Percentiles rank a stretch among this genome's conserved stretches.
These are phyloP conservation scores for Rhabditoides inermis DNA, from an alignment of 2,888 invertebrate species.

Conservation along the genomic window DNA sequence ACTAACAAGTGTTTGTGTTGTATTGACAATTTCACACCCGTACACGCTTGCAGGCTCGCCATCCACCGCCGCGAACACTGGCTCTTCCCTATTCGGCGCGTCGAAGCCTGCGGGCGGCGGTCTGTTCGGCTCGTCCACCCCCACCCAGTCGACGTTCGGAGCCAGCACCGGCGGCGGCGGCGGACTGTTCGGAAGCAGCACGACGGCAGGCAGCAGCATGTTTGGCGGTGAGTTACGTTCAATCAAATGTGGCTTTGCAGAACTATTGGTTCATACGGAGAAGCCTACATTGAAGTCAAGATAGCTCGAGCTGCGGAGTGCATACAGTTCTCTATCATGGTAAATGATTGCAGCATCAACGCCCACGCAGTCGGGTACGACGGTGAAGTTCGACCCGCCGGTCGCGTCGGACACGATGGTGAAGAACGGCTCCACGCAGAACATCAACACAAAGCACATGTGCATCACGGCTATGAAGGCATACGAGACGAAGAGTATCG, in stretches of 20 bases:
- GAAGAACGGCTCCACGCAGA: conserved; percentile 71
- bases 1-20: no score
- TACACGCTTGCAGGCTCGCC: no score
- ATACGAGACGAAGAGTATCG: conserved; percentile 84
- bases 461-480: conserved; percentile 98
- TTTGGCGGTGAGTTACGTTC: no score
- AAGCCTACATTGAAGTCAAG: no score
- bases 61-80: no score
- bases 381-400: conserved; percentile 71
- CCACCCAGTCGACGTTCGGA: background rate
- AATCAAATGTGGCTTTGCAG: no score
- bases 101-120: conserved; percentile 51
- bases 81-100: background rate
- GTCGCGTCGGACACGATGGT: conserved; percentile 82
- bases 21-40: no score
- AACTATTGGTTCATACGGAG: no score
- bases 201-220: background rate
- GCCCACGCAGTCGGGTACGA: conserved; percentile 67
- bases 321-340: no score
- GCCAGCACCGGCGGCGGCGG: no score
- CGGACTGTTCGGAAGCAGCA: conserved; percentile 7
- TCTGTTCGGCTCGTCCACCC: conserved; percentile 59
- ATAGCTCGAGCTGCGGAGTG: no score
- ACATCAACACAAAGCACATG: conserved; percentile 83
- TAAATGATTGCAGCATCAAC: conserved; percentile 12